Evolutionary conservation across 2,888 invertebrate genomes (phyloP), one percentile per base, ranked within the genome.

Genomic region (Acleris emargana): DNA sequence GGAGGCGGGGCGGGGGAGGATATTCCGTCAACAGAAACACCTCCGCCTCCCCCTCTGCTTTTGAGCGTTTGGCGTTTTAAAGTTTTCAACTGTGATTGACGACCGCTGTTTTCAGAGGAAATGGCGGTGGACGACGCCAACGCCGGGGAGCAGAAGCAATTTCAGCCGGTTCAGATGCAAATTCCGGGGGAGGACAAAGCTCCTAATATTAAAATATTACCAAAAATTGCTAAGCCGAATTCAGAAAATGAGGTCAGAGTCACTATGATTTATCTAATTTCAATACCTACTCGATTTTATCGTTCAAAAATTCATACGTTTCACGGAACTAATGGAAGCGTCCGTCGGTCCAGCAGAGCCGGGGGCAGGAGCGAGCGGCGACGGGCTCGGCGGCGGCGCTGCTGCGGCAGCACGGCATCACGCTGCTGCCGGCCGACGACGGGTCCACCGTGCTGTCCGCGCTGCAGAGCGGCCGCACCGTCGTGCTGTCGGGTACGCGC

Each of bases 351-450:
- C 25, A 5, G 25, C 25, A 25, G 25, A 5, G 25, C 25, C 25
- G 25, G 25, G 25, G 25, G 25, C 25, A 25, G 25, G 25, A 25
- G 25, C 25, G 25, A 5, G 25, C 25, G 25, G 25, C 25, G 22
- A 3, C 22, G 25, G 58, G 59, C 42, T 92, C 92, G 20, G 89
- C 85, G 47, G 82, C 96, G 70, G 94, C 95, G 81, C 93, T 97
- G 86, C 93, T 98, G 67, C 96, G 97, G 82, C 94, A 95, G 73
- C 97, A 97, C 87, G 97, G 97, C 69, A 97, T 97, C 77, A 96
- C 97, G 53, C 96, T 98, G 95, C 94, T 97, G 81, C 96, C 97
- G 58, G 93, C 95, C 22, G 97, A 97, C 82, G 95, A 95, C 73
- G 93, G 89, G 77, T 83, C 94, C 91, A 86, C 96, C 90, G 94